Base-by-base conservation (phyloP, 2,797 vertebrate genomes). In the Pangasius larnaudii region DNA sequence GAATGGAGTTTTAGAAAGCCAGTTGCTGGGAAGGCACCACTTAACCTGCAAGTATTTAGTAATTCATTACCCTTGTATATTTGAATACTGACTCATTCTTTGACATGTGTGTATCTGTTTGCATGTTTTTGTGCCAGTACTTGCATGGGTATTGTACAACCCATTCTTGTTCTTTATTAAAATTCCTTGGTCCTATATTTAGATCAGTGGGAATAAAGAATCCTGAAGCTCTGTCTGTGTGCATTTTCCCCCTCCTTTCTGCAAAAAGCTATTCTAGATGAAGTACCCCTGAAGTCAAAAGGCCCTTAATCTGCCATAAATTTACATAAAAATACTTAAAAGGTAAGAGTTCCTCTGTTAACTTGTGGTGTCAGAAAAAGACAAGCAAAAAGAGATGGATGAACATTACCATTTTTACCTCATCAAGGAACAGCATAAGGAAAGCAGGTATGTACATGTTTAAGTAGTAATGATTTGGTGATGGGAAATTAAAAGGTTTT, bases 21-120 rank as follows among this genome's bases (percentile, higher is more conserved):
- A 89, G 91, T 92, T 93, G 92, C 92, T 89, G 88, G 90, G 90
- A 91, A 83, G 85, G 65, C 69, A 65, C 89, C 81, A 81, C 36
- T 87, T 77, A 85, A 90, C 82, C 87, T 88, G 67, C 88, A 90
- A 91, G 86, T 83, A 92, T 93, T 86, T 90, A 89, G 87, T 42
- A 89, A 88, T 91, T 88, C 88, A 90, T 91, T 85, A 87, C 81
- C 65, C 78, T 75, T 89, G 74, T 69, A 56, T 51, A 51, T 85
- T 84, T 89, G 59, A 92, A 77, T 69, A 86, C 88, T 58, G 83
- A 87, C 87, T 77, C 77, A 78, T 56, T 53, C 58, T 88, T 56
- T 61, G 72, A 69, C 72, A 46, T 80, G 46, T 18, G 74, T 85
- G 72, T 86, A 19, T 85, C 71, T 88, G 75, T 58, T 42, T 87